phyloP scores from a whole-genome alignment of 2,888 invertebrate genomes.

The Aricia artaxerxes region DNA sequence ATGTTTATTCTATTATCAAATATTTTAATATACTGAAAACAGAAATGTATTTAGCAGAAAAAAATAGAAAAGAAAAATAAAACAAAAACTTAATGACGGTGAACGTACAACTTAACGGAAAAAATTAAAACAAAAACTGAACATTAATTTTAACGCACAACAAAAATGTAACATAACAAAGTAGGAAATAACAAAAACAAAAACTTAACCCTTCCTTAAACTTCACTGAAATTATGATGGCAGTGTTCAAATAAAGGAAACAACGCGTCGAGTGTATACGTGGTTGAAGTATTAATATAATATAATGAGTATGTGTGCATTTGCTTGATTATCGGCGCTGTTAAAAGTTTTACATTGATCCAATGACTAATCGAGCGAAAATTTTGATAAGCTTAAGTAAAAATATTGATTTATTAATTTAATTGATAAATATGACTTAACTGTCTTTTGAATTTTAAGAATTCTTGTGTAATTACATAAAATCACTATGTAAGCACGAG shows the following conservation, averaged over 20 bases:
- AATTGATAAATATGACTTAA: not conserved
- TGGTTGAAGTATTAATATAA: not conserved
- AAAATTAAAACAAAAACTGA: not conserved
- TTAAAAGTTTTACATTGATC: not conserved
- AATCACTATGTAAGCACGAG: not conserved
- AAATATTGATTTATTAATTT: no score
- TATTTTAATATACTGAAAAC: not conserved
- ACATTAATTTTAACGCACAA: slow-evolving; percentile 7
- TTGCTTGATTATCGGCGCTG: not conserved
- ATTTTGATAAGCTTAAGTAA: not conserved
- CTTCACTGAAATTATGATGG: not conserved
- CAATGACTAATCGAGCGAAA: no score
- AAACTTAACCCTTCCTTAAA: not conserved
- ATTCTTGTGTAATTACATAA: not conserved
- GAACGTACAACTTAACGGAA: not conserved
- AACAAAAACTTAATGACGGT: slow-evolving; percentile 17
- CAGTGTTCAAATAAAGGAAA: not conserved
- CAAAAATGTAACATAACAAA: slow-evolving; percentile 2
- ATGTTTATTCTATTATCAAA: not conserved
- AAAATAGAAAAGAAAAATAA: not conserved
- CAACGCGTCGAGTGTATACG: not conserved
- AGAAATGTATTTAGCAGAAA: not conserved
- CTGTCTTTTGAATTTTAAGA: not conserved
- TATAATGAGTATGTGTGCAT: not conserved
- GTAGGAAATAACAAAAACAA: slow-evolving; percentile 6